phyloP scores from a whole-genome alignment of 2,113 vertebrate species.

The Aptenodytes patagonicus region DNA sequence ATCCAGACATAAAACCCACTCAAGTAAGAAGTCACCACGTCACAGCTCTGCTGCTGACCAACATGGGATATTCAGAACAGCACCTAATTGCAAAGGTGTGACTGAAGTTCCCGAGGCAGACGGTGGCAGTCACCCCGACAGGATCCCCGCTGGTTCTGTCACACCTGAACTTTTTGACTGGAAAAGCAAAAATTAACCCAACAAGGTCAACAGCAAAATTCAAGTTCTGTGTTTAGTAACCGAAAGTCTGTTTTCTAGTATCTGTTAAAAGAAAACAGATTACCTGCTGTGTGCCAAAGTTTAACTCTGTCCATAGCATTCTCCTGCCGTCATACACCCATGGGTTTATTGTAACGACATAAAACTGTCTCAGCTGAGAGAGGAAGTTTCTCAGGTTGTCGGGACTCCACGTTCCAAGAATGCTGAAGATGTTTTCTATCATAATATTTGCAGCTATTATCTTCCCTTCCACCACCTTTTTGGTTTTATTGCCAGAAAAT shows the following conservation, averaged over 20 bases:
- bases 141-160: neutral
- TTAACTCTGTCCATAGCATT: constrained; percentile 51
- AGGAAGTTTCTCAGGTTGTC: constrained; percentile 77
- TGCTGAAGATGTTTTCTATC: constrained; percentile 83
- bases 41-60: neutral
- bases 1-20: neutral
- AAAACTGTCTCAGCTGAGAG: constrained; percentile 80
- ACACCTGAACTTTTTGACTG: neutral
- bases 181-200: neutral
- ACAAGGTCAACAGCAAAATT: neutral
- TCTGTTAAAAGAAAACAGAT: neutral
- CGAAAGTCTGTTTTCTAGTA: neutral
- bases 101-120: neutral
- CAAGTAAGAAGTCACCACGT: accelerated
- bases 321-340: constrained; percentile 20
- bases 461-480: constrained; percentile 71
- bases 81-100: neutral
- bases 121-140: neutral
- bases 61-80: neutral
- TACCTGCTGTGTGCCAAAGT: constrained; percentile 73
- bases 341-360: constrained; percentile 19
- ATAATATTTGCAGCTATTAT: constrained; percentile 77
- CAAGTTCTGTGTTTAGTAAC: neutral
- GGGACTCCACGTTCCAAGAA: constrained; percentile 75
- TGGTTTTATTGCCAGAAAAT: accelerated